A percentile compares a stretch with the other conserved stretches of the same genome.
Evolutionary conservation across 2,888 invertebrate genomes (phyloP).

Genomic region (Drosophila koepferae): DNA sequence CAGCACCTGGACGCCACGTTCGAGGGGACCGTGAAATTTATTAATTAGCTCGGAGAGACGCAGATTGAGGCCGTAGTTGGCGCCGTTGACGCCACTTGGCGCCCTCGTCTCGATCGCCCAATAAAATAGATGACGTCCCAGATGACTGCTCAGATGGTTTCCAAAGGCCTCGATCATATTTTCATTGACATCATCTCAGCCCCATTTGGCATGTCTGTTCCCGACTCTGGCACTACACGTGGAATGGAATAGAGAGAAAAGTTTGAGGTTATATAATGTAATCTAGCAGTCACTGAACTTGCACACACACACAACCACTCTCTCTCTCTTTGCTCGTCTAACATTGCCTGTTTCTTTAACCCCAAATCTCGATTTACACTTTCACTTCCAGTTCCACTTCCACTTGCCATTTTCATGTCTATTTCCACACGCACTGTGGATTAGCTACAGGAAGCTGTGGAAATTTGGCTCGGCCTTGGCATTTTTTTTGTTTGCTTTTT

Average conservation of each 20-base stretch:
- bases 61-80: slow-evolving; percentile 85
- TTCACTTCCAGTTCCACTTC: slow-evolving; percentile 59
- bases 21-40: slow-evolving; percentile 85
- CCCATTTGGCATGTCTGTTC: slow-evolving; percentile 43
- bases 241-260: slow-evolving; percentile 19
- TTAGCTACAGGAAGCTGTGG: slow-evolving; percentile 63
- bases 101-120: slow-evolving; percentile 86
- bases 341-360: slow-evolving; percentile 15
- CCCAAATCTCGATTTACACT: slow-evolving; percentile 42
- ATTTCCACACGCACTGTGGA: slow-evolving; percentile 63
- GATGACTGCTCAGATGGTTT: slow-evolving; percentile 84
- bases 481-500: not conserved
- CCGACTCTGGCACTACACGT: slow-evolving; percentile 33
- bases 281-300: slow-evolving; percentile 21
- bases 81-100: slow-evolving; percentile 77
- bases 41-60: slow-evolving; percentile 87
- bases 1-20: slow-evolving; percentile 87
- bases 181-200: slow-evolving; percentile 41
- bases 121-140: slow-evolving; percentile 87
- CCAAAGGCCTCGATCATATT: slow-evolving; percentile 85
- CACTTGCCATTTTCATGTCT: slow-evolving; percentile 32
- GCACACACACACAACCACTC: not conserved
- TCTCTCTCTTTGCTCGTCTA: slow-evolving; percentile 12
- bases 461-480: slow-evolving; percentile 35
- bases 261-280: slow-evolving; percentile 30